Base-by-base conservation (phyloP, 2,113 vertebrate species). In the Euleptes europaea region DNA sequence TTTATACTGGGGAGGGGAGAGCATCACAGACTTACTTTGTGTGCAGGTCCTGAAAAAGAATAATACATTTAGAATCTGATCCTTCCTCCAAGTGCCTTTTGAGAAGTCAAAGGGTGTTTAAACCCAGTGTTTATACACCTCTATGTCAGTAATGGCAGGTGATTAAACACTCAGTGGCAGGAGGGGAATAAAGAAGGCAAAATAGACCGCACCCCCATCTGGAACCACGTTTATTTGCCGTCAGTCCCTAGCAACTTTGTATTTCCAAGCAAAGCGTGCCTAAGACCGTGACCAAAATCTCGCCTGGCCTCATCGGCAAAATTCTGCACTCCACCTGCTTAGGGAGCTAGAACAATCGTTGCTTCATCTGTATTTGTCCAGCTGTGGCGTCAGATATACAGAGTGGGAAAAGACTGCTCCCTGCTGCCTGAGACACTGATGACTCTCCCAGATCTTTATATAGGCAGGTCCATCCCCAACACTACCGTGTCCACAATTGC, bases 341-440 rank as follows among this genome's bases (percentile, higher is more conserved):
- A 38, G 21, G 40, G 40, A 72, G 21, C 23, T 72, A 23, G 1
- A 23, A 8, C 9, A 42, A 21, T 42, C 70, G 11, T 42, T 73
- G 72, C 19, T 74, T 47, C 11, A 74, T 31, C 14, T 5, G 42
- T 47, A 23, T 74, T 74, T 47, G 26, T 47, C 42, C 42, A 73
- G 19, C 19, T 40, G 19, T 19, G 6, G 12, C 6, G 15, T 70
- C 15, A 71, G 35, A 21, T 2, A 23, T 15, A 66, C 1, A 19
- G 35, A 28, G 9, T 12, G 10, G n/a, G 14, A 2, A 12, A 14
- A 28, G 42, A 17, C 5, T 6, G 4, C 57, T n/a, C 17, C 14
- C 0, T 28, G 19, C 0, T 0, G 2, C 84, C 5, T 81, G 2
- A 23, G 0, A 0, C 0, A 10, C 33, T 26, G 14, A 60, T 23